Evolutionary conservation across 2,888 invertebrate genomes (phyloP).

Genomic region (Baccha elongata): DNA sequence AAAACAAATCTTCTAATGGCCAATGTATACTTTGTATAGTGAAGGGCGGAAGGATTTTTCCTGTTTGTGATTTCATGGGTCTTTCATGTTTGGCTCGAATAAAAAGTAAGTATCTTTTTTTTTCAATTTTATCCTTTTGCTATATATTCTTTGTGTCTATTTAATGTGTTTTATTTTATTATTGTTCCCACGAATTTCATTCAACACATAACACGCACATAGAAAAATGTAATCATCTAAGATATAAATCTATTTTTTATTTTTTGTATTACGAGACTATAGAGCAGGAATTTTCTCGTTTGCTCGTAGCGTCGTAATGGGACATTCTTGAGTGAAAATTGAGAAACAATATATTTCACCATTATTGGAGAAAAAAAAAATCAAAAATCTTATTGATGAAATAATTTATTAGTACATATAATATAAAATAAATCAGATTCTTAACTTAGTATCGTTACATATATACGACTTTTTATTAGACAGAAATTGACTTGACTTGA

Average conservation of each 20-base stretch:
- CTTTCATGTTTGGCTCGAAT: slow-evolving; percentile 85
- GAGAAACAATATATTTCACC: slow-evolving; percentile 18
- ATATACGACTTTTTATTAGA: too few relatives aligned
- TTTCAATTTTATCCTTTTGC: slow-evolving; percentile 47
- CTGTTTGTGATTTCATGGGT: slow-evolving; percentile 85
- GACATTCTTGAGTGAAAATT: neutral
- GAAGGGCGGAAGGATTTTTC: slow-evolving; percentile 79
- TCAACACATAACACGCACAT: slow-evolving; percentile 8
- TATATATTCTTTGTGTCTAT: slow-evolving; percentile 26
- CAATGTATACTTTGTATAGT: slow-evolving; percentile 76
- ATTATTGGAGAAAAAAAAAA: neutral
- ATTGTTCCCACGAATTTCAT: slow-evolving; percentile 22
- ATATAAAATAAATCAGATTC: too few relatives aligned
- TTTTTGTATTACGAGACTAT: neutral
- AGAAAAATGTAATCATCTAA: slow-evolving; percentile 40
- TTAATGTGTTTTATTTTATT: slow-evolving; percentile 34
- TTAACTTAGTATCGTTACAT: too few relatives aligned
- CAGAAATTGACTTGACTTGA: too few relatives aligned
- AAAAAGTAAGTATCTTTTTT: slow-evolving; percentile 82
- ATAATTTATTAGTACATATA: slow-evolving; percentile 40
- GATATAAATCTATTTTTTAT: slow-evolving; percentile 34
- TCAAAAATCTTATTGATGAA: slow-evolving; percentile 31
- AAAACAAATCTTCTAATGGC: slow-evolving; percentile 68
- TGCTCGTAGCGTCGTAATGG: neutral
- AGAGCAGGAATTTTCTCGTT: neutral